Evolutionary conservation across 2,888 invertebrate species (phyloP).

Genomic region (Tryphoninae sp.): DNA sequence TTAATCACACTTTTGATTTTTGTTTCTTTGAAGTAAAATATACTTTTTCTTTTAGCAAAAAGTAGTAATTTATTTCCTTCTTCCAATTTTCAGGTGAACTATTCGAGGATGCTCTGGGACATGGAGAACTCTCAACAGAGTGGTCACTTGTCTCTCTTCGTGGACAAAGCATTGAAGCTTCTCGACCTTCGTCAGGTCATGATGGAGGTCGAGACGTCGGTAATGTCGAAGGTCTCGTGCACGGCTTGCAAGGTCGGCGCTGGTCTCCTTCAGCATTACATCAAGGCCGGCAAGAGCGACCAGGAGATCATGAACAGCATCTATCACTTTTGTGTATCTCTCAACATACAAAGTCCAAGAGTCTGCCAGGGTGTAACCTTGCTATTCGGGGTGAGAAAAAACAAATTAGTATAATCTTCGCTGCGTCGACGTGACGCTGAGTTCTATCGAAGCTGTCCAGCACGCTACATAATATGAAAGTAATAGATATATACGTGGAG

Average conservation of each 20-base stretch:
- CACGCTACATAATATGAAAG: slow-evolving; percentile 41
- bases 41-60: neutral
- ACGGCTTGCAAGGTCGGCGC: slow-evolving; percentile 94
- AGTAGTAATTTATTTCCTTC: neutral
- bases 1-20: no score
- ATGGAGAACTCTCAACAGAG: slow-evolving; percentile 86
- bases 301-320: slow-evolving; percentile 93
- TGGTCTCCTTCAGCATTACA: slow-evolving; percentile 92
- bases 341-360: slow-evolving; percentile 93
- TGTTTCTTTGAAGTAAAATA: neutral
- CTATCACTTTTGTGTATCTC: slow-evolving; percentile 92
- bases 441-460: neutral
- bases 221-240: slow-evolving; percentile 95
- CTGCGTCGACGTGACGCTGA: no score
- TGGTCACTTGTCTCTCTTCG: slow-evolving; percentile 89
- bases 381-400: slow-evolving; percentile 87
- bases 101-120: slow-evolving; percentile 87
- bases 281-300: slow-evolving; percentile 91
- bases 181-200: slow-evolving; percentile 93
- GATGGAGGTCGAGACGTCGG: slow-evolving; percentile 93
- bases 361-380: slow-evolving; percentile 95
- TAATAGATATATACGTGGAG: slow-evolving; percentile 21
- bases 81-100: slow-evolving; percentile 71
- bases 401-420: neutral
- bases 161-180: slow-evolving; percentile 91